Base-by-base conservation (phyloP, 2,113 vertebrate species). In the Lycocorax pyrrhopterus region DNA sequence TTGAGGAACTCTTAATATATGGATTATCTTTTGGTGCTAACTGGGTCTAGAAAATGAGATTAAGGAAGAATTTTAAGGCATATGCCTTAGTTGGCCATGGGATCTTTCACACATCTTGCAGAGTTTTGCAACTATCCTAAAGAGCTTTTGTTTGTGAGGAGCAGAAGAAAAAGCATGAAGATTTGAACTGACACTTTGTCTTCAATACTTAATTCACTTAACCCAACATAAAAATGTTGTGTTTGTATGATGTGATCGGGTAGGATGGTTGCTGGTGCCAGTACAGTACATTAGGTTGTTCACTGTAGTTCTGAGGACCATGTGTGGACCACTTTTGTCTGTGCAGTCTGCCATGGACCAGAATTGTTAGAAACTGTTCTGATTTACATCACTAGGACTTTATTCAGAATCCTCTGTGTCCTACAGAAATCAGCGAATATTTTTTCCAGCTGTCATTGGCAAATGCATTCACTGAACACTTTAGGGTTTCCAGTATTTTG, bases 241-340 rank as follows among this genome's bases (percentile, higher is more conserved):
- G 0, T 47, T 60, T 66, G 32, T n/a, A 7, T 52, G 41, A 14
- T 41, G 32, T 29, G 84, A 49, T 33, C 18, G 52, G 13, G 29
- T 23, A 41, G 55, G n/a, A 26, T 13, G 33, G 19, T 49, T 69
- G 41, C 41, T 94, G 21, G 13, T 76, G 25, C 30, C 59, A 17
- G 8, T 51, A 10, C 32, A 62, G 15, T 25, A 13, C 6, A 1
- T n/a, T 13, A 5, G 17, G 16, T 44, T 64, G 29, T 30, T 81
- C 16, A 3, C 6, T 20, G 26, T 13, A 13, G 23, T 52, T 80
- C 35, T 68, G 56, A 79, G 60, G 13, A 17, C 29, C 35, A 49
- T 0, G 4, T 60, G 9, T 2, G 1, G 16, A n/a, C 10, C 18
- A 1, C 16, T 46, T 78, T 13, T 52, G 12, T 44, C 41, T 79